Base-by-base conservation (phyloP, 2,888 invertebrate genomes). In the Netelia fuscicornis region DNA sequence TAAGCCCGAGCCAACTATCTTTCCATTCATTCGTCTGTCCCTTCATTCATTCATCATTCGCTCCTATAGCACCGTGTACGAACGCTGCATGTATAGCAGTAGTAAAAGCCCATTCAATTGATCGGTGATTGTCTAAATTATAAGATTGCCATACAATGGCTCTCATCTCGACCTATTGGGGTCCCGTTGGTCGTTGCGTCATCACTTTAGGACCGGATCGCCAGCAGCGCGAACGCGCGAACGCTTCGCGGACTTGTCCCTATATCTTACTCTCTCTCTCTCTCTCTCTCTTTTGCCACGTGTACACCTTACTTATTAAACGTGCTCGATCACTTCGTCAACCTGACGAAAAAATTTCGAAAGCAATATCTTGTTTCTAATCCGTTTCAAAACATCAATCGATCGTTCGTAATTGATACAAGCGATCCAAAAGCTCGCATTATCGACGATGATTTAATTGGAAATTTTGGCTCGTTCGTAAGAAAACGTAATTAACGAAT, bases 41-140 rank as follows among this genome's bases (percentile, higher is more conserved):
- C 93, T 94, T 94, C 93, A 94, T 94, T 93, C 93, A 94, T 94
- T 94, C 93, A 94, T 94, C 93, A 93, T 93, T 93, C 93, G 92
- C 92, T 92, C 92, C 90, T 70, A 67, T 90, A 90, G 90, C 89
- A 87, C 89, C 90, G 89, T 89, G 89, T 91, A 92, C 91, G 92
- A 91, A 89, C 91, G 91, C 89, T 92, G 92, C 92, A 92, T 92
- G 93, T 93, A 93, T 92, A 92, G 92, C 91, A 93, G 93, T 93
- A 93, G 93, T 93, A 93, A 93, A 93, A 93, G 93, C 93, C 93
- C 93, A 93, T 94, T 93, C 93, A 94, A 94, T 93, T 93, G 93
- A 93, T 94, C 93, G 93, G 93, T 93, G 93, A 93, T 94, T 93
- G 93, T 94, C 93, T 93, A 94, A 94, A 94, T 94, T 94, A 94